phyloP scores from a whole-genome alignment of 2,113 vertebrate genomes.

The Odontophorus gujanensis region DNA sequence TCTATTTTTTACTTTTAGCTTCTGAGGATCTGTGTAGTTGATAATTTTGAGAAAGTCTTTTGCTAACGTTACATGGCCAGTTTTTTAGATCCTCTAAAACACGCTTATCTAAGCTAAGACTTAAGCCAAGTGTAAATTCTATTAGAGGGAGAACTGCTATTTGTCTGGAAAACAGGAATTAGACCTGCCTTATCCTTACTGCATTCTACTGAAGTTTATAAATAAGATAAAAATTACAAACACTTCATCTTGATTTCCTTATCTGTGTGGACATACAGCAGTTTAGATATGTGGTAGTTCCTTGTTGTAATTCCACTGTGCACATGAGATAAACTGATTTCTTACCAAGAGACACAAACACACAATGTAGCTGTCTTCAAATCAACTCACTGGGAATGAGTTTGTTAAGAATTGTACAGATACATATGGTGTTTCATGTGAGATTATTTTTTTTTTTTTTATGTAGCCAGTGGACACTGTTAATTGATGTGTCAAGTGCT shows the following conservation, averaged over 20 bases:
- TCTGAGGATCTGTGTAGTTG: neutral
- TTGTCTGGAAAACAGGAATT: neutral
- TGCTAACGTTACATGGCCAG: neutral
- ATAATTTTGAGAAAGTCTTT: neutral
- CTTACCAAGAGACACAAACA: neutral
- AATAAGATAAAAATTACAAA: neutral
- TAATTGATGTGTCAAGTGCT: no score
- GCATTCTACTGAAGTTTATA: neutral
- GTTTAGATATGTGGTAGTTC: neutral
- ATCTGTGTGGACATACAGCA: neutral
- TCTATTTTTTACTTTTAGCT: neutral
- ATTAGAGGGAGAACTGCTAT: neutral
- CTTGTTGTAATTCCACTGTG: neutral
- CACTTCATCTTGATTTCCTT: neutral
- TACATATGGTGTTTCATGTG: neutral
- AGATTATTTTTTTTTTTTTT: neutral
- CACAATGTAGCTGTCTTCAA: neutral
- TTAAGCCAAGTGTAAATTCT: neutral
- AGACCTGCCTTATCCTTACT: neutral
- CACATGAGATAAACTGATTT: neutral
- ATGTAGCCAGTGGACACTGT: no score
- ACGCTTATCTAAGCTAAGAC: neutral
- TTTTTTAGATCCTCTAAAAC: neutral
- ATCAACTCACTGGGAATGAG: neutral
- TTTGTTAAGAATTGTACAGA: constrained; percentile 3